A percentile compares a stretch with the other conserved stretches of the same genome.
Conservation (phyloP, 2,888 invertebrate genomes). For the Tetranychus piercei region DNA sequence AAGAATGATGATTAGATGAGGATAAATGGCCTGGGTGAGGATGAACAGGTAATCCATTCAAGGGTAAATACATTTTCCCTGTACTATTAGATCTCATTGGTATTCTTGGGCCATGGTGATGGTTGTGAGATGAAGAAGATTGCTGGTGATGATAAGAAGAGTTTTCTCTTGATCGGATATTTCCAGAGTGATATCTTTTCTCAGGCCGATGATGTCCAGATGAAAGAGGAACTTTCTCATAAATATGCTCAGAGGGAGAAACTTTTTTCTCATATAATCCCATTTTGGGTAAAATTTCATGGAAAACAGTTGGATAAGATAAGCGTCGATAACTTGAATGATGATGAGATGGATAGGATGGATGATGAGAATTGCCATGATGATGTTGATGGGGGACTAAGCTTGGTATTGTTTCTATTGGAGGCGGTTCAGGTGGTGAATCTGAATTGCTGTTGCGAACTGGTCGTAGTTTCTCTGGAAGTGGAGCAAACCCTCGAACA, state of each 20-base stretch:
- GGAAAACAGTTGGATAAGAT: conserved; percentile 11
- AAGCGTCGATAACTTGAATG: not conserved
- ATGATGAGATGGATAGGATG: not conserved
- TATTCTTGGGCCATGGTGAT: conserved; percentile 6
- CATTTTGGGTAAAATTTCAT: conserved; percentile 10
- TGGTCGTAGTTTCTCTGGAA: conserved; percentile 44
- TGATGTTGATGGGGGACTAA: not conserved
- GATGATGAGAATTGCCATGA: not conserved
- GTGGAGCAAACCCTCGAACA: conserved; percentile 72
- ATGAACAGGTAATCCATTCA: no score
- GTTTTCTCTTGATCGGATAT: not conserved
- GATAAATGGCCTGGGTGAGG: not conserved
- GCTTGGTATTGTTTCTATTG: conserved; percentile 66
- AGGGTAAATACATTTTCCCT: conserved; percentile 7
- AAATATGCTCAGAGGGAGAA: conserved; percentile 21
- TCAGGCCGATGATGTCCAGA: conserved; percentile 4
- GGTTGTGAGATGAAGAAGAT: conserved; percentile 6
- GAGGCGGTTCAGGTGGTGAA: conserved; percentile 56
- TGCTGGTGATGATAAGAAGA: not conserved
- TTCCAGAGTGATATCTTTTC: conserved; percentile 6
- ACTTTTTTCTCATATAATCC: not conserved
- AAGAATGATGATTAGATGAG: not conserved
- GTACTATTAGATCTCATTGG: conserved; percentile 20
- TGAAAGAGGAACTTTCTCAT: conserved; percentile 21
- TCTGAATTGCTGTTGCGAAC: conserved; percentile 8